Conservation (phyloP, 2,797 vertebrate species). For the Uromys caudimaculatus region DNA sequence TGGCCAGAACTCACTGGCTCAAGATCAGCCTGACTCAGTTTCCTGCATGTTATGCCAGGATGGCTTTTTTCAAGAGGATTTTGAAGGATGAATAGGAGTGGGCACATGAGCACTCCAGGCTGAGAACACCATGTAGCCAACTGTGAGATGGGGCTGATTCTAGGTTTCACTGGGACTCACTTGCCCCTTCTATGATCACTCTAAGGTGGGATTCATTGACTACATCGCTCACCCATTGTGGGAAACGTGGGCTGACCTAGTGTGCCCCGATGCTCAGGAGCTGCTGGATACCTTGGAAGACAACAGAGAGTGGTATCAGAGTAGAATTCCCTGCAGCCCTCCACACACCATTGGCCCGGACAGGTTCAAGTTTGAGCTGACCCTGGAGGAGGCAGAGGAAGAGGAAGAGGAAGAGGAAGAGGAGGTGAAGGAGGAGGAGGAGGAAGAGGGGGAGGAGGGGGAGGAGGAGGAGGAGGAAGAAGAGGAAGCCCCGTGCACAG, state of each 20-base stretch:
- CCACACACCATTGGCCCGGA: conserved; percentile 87
- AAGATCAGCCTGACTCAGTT: not conserved
- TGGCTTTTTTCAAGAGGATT: not conserved
- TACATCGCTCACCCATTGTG: conserved; percentile 96
- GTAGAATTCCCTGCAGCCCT: conserved; percentile 93
- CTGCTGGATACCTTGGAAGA: conserved; percentile 95
- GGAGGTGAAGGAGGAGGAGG: conserved; percentile 87
- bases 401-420: conserved; percentile 84
- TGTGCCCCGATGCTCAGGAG: conserved; percentile 95
- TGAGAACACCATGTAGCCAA: not conserved
- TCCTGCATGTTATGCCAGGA: not conserved
- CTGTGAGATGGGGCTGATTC: not conserved
- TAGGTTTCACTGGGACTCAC: not conserved
- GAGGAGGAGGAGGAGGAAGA: conserved; percentile 82
- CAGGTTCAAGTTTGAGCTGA: conserved; percentile 94
- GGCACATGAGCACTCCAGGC: not conserved
- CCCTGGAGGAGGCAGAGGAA: conserved; percentile 89
- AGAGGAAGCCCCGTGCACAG: not conserved
- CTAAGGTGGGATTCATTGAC: conserved; percentile 96
- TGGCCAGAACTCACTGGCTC: not conserved
- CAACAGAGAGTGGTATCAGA: conserved; percentile 96
- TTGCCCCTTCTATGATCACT: not conserved
- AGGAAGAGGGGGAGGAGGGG: conserved; percentile 88
- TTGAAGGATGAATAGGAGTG: conserved; percentile 5
- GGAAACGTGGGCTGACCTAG: conserved; percentile 97